These are phyloP conservation scores for Euplagia quadripunctaria DNA, from an alignment of 2,888 invertebrate species.

Conservation along the genomic window DNA sequence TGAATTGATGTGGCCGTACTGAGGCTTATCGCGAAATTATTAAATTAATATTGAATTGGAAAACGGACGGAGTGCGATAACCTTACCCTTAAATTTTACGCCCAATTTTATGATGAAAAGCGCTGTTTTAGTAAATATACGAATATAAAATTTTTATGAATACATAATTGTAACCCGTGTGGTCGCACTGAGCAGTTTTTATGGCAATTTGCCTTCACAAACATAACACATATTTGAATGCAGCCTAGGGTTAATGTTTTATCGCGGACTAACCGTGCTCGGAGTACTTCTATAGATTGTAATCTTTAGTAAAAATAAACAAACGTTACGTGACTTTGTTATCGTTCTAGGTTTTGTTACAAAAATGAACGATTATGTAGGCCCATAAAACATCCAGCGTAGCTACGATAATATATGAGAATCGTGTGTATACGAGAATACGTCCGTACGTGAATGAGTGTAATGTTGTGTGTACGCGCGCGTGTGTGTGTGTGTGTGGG, in stretches of 20 bases:
- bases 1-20: constrained; percentile 31
- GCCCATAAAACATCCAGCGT: background rate
- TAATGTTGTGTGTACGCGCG: background rate
- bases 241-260: constrained; percentile 6
- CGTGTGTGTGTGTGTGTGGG: background rate
- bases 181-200: constrained; percentile 14
- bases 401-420: background rate
- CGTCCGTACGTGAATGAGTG: background rate
- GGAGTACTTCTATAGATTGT: constrained; percentile 3
- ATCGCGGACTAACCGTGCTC: constrained; percentile 6
- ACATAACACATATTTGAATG: constrained; percentile 15
- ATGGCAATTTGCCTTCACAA: constrained; percentile 18
- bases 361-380: background rate
- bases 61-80: constrained; percentile 16
- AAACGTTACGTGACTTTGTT: constrained; percentile 1
- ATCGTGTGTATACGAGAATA: background rate
- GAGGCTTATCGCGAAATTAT: constrained; percentile 40
- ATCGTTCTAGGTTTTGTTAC: background rate
- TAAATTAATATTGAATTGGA: constrained; percentile 41
- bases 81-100: constrained; percentile 14
- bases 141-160: constrained; percentile 24
- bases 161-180: constrained; percentile 21
- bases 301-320: background rate
- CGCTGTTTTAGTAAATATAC: constrained; percentile 19
- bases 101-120: constrained; percentile 18